Conservation (phyloP, 2,113 vertebrate species). For the Apodemus sylvaticus region DNA sequence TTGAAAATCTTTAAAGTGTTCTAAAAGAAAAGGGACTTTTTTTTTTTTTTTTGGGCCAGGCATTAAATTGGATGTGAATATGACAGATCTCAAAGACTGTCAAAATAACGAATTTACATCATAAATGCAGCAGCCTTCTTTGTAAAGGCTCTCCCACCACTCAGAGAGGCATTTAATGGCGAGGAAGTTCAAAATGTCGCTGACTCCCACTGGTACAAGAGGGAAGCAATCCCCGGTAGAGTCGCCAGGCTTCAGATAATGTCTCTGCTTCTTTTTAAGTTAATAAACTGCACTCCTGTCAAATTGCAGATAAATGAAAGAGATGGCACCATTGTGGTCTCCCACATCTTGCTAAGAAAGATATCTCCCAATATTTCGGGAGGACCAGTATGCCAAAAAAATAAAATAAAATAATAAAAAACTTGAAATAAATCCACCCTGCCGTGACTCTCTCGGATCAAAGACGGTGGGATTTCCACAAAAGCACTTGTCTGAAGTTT, state of each 20-base stretch:
- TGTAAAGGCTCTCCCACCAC: slow-evolving; percentile 93
- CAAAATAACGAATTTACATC: slow-evolving; percentile 98
- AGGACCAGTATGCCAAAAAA: slow-evolving; percentile 88
- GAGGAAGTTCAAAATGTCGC: slow-evolving; percentile 95
- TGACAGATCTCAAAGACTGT: slow-evolving; percentile 93
- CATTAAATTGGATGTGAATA: slow-evolving; percentile 95
- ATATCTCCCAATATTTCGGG: slow-evolving; percentile 89
- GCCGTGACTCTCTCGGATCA: slow-evolving; percentile 93
- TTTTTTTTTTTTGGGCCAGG: slow-evolving; percentile 86
- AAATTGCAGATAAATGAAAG: slow-evolving; percentile 90
- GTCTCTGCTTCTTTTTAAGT: slow-evolving; percentile 89
- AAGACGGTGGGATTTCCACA: slow-evolving; percentile 89
- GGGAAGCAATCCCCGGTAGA: slow-evolving; percentile 89
- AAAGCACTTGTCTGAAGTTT: slow-evolving; percentile 91
- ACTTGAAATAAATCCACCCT: slow-evolving; percentile 92
- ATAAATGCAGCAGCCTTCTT: slow-evolving; percentile 93
- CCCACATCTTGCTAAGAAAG: slow-evolving; percentile 87
- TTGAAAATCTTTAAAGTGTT: slow-evolving; percentile 90
- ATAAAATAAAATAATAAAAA: slow-evolving; percentile 79
- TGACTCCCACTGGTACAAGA: slow-evolving; percentile 93
- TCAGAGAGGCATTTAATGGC: slow-evolving; percentile 96
- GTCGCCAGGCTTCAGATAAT: slow-evolving; percentile 90
- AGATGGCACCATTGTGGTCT: slow-evolving; percentile 87
- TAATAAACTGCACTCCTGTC: slow-evolving; percentile 90
- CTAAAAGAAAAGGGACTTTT: slow-evolving; percentile 87